phyloP scores from a whole-genome alignment of 2,888 invertebrate genomes.

The Taphrorychus bicolor region DNA sequence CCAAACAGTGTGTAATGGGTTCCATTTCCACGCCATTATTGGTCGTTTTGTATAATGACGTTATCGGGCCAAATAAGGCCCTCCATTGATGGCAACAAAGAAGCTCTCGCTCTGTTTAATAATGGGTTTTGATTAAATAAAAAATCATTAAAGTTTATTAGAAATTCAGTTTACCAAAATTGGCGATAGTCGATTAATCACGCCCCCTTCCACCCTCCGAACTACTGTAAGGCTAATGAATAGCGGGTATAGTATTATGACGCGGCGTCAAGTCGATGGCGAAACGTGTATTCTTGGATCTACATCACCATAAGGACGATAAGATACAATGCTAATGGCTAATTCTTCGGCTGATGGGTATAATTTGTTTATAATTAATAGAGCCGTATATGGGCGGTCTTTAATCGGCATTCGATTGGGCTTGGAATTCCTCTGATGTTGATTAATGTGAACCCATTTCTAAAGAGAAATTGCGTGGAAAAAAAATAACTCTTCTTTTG shows the following conservation, averaged over 20 bases:
- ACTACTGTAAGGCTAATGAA: background rate
- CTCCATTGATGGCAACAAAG: conserved; percentile 18
- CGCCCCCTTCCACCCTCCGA: no score
- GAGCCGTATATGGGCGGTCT: conserved; percentile 13
- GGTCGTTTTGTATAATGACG: conserved; percentile 14
- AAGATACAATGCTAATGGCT: background rate
- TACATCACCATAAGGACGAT: background rate
- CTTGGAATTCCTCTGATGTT: no score
- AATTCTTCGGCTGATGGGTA: conserved; percentile 7
- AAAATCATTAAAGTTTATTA: conserved; percentile 16
- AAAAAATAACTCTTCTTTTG: no score
- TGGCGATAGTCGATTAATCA: conserved; percentile 24
- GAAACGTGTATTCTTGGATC: background rate
- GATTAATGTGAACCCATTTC: no score
- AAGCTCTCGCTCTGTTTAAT: conserved; percentile 16
- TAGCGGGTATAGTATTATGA: background rate
- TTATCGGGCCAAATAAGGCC: conserved; percentile 21
- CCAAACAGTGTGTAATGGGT: conserved; percentile 18
- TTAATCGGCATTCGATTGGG: background rate
- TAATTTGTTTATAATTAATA: conserved; percentile 22
- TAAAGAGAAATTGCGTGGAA: background rate
- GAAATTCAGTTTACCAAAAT: conserved; percentile 16
- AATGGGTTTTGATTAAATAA: conserved; percentile 32
- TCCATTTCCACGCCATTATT: conserved; percentile 28
- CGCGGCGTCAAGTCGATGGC: conserved; percentile 1